Conservation (phyloP, 2,797 vertebrate species). For the Ibycter americanus region DNA sequence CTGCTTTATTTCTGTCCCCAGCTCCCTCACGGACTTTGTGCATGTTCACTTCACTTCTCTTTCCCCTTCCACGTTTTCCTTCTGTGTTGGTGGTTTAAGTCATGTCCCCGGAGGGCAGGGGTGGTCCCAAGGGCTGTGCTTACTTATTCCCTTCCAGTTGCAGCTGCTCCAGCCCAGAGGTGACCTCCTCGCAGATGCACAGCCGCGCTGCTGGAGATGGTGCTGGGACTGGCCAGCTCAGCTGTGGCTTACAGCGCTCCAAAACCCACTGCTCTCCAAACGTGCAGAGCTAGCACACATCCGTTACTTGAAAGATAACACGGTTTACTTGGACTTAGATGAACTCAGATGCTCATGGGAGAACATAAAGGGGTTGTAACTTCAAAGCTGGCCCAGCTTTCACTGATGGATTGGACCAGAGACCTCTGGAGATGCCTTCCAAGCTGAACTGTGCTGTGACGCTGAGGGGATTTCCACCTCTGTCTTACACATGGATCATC, state of each 20-base stretch:
- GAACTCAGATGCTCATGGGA: neutral
- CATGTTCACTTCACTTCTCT: neutral
- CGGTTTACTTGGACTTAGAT: neutral
- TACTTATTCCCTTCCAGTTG: neutral
- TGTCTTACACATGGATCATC: neutral
- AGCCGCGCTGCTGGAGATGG: neutral
- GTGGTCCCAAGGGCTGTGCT: accelerated
- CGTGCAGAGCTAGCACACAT: neutral
- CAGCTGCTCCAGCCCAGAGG: neutral
- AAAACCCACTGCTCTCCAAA: neutral
- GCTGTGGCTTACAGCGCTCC: neutral
- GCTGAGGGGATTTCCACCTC: neutral
- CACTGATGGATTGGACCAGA: neutral
- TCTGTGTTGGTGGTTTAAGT: neutral
- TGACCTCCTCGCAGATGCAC: neutral
- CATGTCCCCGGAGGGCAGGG: neutral
- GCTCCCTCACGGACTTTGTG: neutral
- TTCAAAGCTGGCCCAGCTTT: neutral
- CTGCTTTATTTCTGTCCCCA: neutral
- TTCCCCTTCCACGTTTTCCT: neutral
- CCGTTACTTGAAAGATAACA: neutral
- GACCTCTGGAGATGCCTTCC: neutral
- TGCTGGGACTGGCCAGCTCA: neutral
- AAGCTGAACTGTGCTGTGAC: neutral
- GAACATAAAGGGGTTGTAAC: accelerated